A percentile compares a stretch with the other conserved stretches of the same genome.
Evolutionary conservation across 2,888 invertebrate species (phyloP).

Genomic region (Nemotelus pantherinus): DNA sequence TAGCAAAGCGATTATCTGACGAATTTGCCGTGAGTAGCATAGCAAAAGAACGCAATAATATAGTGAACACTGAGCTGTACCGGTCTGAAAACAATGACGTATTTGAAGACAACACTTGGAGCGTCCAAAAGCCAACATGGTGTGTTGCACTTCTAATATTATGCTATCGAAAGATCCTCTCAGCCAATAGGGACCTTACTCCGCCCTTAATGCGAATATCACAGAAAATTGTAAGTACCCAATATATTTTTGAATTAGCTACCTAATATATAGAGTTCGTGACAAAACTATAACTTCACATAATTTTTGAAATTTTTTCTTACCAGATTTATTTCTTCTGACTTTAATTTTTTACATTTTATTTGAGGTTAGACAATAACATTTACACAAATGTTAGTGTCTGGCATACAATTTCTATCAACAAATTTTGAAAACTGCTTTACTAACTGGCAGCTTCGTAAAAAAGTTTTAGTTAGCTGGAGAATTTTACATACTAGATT

Average conservation of each 20-base stretch:
- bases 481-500: too few relatives aligned
- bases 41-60: slow-evolving; percentile 78
- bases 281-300: too few relatives aligned
- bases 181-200: slow-evolving; percentile 81
- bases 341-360: too few relatives aligned
- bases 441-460: too few relatives aligned
- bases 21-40: slow-evolving; percentile 81
- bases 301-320: too few relatives aligned
- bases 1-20: slow-evolving; percentile 79
- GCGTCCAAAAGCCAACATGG: slow-evolving; percentile 72
- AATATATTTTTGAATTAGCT: slow-evolving; percentile 1
- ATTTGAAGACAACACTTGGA: slow-evolving; percentile 58
- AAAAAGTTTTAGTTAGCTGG: too few relatives aligned
- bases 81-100: slow-evolving; percentile 69
- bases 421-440: too few relatives aligned
- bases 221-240: slow-evolving; percentile 80
- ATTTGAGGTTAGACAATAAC: too few relatives aligned
- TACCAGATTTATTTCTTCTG: too few relatives aligned
- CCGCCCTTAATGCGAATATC: slow-evolving; percentile 79
- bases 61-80: slow-evolving; percentile 78
- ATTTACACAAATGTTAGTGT: too few relatives aligned
- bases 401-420: too few relatives aligned
- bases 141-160: slow-evolving; percentile 79
- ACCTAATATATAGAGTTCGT: too few relatives aligned
- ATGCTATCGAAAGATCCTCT: slow-evolving; percentile 77